These are phyloP conservation scores for Schizothorax lantsangensis DNA, from an alignment of 2,797 vertebrate species.

Conservation along the genomic window DNA sequence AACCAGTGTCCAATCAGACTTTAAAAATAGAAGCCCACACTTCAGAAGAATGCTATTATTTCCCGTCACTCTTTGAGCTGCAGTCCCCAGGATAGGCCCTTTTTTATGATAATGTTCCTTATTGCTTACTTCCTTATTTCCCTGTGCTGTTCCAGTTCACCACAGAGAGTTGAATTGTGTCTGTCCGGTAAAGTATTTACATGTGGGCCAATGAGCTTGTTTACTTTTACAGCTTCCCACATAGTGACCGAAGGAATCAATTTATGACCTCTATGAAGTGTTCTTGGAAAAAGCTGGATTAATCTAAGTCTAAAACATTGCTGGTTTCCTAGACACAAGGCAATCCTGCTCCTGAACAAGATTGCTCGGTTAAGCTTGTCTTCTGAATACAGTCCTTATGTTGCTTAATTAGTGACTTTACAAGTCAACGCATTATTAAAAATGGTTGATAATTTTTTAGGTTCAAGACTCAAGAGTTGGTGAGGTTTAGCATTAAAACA, in stretches of 20 bases:
- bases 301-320: neutral
- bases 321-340: conserved; percentile 3
- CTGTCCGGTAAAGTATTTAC: conserved; percentile 47
- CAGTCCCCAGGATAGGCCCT: conserved; percentile 12
- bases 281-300: conserved; percentile 32
- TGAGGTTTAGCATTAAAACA: neutral
- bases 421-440: neutral
- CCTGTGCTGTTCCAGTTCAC: conserved; percentile 9
- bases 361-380: neutral
- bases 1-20: conserved; percentile 62
- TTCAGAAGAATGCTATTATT: conserved; percentile 69
- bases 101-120: conserved; percentile 7
- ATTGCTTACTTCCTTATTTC: conserved; percentile 36
- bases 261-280: conserved; percentile 7
- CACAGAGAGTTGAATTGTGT: conserved; percentile 28
- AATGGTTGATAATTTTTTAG: neutral
- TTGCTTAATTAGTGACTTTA: neutral
- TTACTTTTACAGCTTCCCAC: conserved; percentile 30
- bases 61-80: conserved; percentile 53
- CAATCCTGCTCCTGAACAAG: neutral
- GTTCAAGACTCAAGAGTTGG: neutral
- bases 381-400: neutral
- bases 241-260: conserved; percentile 1
- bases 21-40: conserved; percentile 75
- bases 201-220: conserved; percentile 14